Conservation (phyloP, 1,140 invertebrate genomes). For the Bathynomus jamesi region DNA sequence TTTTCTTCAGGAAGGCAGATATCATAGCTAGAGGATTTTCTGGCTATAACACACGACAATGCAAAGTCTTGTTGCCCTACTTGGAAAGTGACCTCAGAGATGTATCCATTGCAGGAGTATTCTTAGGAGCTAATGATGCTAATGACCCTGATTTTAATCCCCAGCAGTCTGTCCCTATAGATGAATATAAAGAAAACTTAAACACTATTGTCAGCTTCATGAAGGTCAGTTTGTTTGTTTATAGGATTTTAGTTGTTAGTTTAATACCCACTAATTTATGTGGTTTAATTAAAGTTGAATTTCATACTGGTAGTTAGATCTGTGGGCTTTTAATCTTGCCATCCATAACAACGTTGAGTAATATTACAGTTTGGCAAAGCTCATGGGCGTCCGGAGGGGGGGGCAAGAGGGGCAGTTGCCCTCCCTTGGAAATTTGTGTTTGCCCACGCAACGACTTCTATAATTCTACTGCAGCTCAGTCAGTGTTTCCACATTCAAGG, state of each 20-base stretch:
- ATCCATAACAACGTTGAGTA: too few species aligned
- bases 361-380: too few species aligned
- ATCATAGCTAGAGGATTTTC: constrained; percentile 12
- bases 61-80: constrained; percentile 6
- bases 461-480: too few species aligned
- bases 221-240: constrained; percentile 6
- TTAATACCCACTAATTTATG: too few species aligned
- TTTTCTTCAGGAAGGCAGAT: constrained; percentile 8
- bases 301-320: too few species aligned
- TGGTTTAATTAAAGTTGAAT: too few species aligned
- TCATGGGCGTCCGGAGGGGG: too few species aligned
- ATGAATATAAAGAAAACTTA: constrained; percentile 11
- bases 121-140: constrained; percentile 19
- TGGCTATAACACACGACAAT: constrained; percentile 15
- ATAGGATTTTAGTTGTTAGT: neutral
- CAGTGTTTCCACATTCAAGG: too few species aligned
- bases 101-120: constrained; percentile 1
- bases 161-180: constrained; percentile 9
- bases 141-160: neutral
- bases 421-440: too few species aligned
- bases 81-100: constrained; percentile 5
- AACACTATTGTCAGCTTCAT: constrained; percentile 12
- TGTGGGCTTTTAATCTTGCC: too few species aligned
- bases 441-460: too few species aligned
- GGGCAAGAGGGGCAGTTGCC: too few species aligned